Percentiles rank a stretch among this genome's conserved stretches.
These are phyloP conservation scores for Litoditis marina DNA, from an alignment of 2,888 invertebrate species.

Conservation along the genomic window DNA sequence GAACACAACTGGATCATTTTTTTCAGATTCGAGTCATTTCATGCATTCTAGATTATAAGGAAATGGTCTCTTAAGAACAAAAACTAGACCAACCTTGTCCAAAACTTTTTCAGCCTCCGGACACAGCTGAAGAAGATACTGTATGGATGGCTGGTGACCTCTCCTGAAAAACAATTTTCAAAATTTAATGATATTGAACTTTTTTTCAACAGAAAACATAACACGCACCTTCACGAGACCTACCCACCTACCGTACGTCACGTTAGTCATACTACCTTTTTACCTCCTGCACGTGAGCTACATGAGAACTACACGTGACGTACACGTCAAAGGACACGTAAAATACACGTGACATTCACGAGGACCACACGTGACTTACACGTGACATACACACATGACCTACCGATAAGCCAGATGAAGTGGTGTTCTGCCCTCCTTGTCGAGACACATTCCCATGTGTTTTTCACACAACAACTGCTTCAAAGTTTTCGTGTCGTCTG, in stretches of 20 bases:
- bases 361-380: not conserved
- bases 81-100: conserved; percentile 50
- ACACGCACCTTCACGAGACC: too few species aligned
- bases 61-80: too few species aligned
- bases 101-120: conserved; percentile 46
- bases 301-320: not conserved
- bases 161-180: conserved; percentile 5
- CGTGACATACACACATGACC: not conserved
- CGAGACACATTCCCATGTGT: conserved; percentile 44
- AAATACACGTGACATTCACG: not conserved
- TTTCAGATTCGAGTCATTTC: too few species aligned
- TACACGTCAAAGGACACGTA: not conserved
- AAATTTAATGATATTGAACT: not conserved
- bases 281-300: not conserved
- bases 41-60: too few species aligned
- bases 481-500: conserved; percentile 49
- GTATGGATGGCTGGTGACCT: conserved; percentile 20
- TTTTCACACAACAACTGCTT: conserved; percentile 55
- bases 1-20: too few species aligned
- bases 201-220: too few species aligned
- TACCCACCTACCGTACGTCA: not conserved
- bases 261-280: not conserved
- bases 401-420: conserved; percentile 50
- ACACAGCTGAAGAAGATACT: conserved; percentile 52
- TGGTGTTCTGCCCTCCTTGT: conserved; percentile 50